A percentile compares a stretch with the other conserved stretches of the same genome.
Conservation (phyloP, 2,888 invertebrate genomes). For the Xiphydria camelus region DNA sequence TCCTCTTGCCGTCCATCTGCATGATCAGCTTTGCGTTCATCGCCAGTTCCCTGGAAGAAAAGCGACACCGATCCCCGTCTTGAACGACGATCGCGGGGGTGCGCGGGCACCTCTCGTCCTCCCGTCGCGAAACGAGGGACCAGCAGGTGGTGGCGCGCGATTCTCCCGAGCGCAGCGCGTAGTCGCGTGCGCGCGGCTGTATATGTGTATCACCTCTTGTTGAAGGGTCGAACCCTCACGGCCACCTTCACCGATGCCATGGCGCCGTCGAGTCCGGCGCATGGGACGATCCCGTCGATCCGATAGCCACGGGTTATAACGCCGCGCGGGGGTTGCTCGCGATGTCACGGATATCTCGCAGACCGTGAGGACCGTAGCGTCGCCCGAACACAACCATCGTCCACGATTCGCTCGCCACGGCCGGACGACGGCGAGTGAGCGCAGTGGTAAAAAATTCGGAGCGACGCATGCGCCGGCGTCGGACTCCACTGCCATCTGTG, state of each 20-base stretch:
- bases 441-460: slow-evolving; percentile 5
- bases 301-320: background rate
- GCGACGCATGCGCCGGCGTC: slow-evolving; percentile 8
- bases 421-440: slow-evolving; percentile 11
- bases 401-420: slow-evolving; percentile 14
- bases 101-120: background rate
- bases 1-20: slow-evolving; percentile 84
- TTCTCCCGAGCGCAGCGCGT: background rate
- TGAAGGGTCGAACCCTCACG: slow-evolving; percentile 87
- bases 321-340: background rate
- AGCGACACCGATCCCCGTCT: too few species aligned
- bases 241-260: slow-evolving; percentile 94
- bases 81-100: too few species aligned
- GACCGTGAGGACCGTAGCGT: slow-evolving; percentile 4
- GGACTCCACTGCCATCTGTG: slow-evolving; percentile 1
- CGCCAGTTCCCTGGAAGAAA: slow-evolving; percentile 80
- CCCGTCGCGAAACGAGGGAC: slow-evolving; percentile 17
- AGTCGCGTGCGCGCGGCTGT: slow-evolving; percentile 3
- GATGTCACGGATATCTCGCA: background rate
- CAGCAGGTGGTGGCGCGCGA: slow-evolving; percentile 22
- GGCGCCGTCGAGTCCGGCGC: slow-evolving; percentile 15
- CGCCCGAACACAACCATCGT: slow-evolving; percentile 20
- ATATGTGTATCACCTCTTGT: slow-evolving; percentile 69
- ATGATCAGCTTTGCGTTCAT: slow-evolving; percentile 82
- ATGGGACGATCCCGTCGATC: background rate